Percentiles rank a stretch among this genome's conserved stretches.
Evolutionary conservation across 2,113 vertebrate genomes (phyloP).

Genomic region (Podilymbus podiceps): DNA sequence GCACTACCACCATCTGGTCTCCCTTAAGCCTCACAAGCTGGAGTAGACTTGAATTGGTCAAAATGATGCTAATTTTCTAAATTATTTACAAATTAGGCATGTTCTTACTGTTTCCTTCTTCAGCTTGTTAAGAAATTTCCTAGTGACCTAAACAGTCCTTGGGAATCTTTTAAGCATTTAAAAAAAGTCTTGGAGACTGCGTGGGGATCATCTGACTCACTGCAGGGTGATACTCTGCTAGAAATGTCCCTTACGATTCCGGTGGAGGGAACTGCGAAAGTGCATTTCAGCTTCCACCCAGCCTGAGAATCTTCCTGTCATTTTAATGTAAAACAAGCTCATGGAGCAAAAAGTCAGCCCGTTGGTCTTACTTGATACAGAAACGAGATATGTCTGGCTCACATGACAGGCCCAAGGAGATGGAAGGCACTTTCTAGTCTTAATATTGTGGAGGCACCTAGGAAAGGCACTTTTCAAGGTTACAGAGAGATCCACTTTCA

Average conservation of each 20-base stretch:
- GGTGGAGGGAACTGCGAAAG: not conserved
- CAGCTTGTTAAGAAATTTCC: constrained; percentile 16
- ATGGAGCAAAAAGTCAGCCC: not conserved
- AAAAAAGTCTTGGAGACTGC: not conserved
- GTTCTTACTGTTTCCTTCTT: constrained; percentile 29
- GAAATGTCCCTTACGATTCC: rapidly evolving
- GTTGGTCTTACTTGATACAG: not conserved
- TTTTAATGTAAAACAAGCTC: not conserved
- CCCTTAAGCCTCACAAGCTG: constrained; percentile 59
- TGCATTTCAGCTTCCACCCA: not conserved
- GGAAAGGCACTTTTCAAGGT: not conserved
- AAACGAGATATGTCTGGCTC: not conserved
- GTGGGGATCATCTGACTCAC: not conserved
- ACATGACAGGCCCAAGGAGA: not conserved
- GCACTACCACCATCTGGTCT: constrained; percentile 70
- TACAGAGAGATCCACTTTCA: not conserved
- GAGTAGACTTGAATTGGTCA: constrained; percentile 72
- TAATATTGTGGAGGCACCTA: not conserved
- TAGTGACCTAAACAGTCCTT: not conserved
- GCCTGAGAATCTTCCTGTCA: not conserved
- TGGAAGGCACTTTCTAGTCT: not conserved
- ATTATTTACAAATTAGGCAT: constrained; percentile 75
- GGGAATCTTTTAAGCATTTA: not conserved
- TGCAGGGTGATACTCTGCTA: not conserved
- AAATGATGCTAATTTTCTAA: constrained; percentile 69